Evolutionary conservation across 2,797 vertebrate species (phyloP).

Genomic region (Parauchenoglanis punctatus): DNA sequence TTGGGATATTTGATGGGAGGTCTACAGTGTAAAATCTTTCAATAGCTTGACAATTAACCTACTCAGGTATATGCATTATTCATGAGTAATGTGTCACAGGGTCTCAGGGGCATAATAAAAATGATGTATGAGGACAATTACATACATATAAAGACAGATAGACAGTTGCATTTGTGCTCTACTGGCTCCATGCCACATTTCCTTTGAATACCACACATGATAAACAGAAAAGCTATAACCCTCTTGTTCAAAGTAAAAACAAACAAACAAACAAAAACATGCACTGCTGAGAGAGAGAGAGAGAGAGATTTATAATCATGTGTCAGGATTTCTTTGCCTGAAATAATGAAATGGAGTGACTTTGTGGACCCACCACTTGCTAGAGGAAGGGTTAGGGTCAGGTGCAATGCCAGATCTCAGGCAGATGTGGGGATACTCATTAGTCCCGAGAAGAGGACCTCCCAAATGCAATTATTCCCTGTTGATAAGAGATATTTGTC

Average conservation of each 20-base stretch:
- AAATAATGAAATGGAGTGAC: not conserved
- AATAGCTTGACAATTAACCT: not conserved
- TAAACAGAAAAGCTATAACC: not conserved
- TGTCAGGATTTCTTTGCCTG: not conserved
- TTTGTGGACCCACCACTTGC: not conserved
- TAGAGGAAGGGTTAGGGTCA: not conserved
- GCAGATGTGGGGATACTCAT: not conserved
- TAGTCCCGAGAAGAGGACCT: not conserved
- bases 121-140: not conserved
- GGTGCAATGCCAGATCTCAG: not conserved
- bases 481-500: not conserved
- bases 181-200: not conserved
- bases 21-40: not conserved
- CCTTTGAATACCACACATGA: not conserved
- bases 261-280: not conserved
- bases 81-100: slow-evolving; percentile 2
- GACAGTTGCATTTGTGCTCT: not conserved
- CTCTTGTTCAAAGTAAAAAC: not conserved
- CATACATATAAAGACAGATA: not conserved
- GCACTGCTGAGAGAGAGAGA: not conserved
- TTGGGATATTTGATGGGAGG: not conserved
- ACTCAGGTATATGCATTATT: not conserved
- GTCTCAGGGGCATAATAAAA: not conserved
- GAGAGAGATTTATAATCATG: not conserved
- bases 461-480: not conserved